A percentile compares a stretch with the other conserved stretches of the same genome.
These are phyloP conservation scores for Typhlichthys eigenmanni DNA, from an alignment of 2,797 vertebrate genomes.

Conservation along the genomic window DNA sequence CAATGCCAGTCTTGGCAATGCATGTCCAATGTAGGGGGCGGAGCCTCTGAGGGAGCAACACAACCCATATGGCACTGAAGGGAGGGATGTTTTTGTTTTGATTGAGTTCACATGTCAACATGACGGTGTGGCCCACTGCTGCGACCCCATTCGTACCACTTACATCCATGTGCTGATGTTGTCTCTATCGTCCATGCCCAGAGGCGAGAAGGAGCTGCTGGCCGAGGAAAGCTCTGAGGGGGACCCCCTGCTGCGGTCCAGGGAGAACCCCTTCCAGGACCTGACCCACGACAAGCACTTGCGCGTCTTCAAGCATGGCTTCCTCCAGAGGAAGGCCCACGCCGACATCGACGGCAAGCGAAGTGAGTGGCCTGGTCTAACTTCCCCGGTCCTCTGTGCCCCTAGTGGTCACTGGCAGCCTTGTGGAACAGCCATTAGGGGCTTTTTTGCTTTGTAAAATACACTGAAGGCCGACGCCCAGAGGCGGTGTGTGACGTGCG, in stretches of 20 bases:
- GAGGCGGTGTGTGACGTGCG: too few species aligned
- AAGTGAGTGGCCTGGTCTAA: constrained; percentile 77
- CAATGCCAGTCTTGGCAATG: too few species aligned
- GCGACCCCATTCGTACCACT: neutral
- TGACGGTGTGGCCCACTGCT: too few species aligned
- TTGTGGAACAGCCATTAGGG: neutral
- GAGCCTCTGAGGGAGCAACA: too few species aligned
- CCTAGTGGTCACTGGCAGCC: neutral
- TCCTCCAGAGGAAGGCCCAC: constrained; percentile 86
- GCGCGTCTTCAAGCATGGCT: constrained; percentile 82
- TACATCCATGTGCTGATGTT: neutral
- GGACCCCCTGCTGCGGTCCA: constrained; percentile 65
- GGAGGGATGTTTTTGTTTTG: too few species aligned
- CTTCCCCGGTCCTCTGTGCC: neutral
- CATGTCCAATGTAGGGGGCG: too few species aligned
- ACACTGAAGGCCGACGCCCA: too few species aligned
- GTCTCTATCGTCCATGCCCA: constrained; percentile 42
- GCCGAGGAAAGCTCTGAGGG: constrained; percentile 53
- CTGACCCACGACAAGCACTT: constrained; percentile 78
- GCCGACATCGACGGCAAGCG: constrained; percentile 90
- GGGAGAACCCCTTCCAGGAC: constrained; percentile 83
- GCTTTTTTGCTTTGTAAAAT: too few species aligned
- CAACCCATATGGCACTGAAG: too few species aligned
- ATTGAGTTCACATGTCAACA: too few species aligned
- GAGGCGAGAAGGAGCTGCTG: constrained; percentile 78